Percentiles rank a stretch among this genome's conserved stretches.
Conservation (phyloP, 1,140 invertebrate species). For the Venustaconcha ellipsiformis region DNA sequence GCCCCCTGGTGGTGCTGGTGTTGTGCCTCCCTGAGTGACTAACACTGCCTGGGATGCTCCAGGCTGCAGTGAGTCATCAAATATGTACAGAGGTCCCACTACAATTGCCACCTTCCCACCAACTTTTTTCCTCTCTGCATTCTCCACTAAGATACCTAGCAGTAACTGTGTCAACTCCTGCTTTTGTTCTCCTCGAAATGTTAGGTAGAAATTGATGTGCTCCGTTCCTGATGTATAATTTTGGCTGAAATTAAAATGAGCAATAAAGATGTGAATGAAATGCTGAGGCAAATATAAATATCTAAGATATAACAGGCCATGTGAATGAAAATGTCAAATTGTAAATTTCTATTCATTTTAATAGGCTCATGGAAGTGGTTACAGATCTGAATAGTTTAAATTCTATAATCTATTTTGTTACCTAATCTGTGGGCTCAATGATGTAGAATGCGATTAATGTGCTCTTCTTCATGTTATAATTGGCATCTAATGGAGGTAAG, state of each 20-base stretch:
- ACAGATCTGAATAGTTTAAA: too few species aligned
- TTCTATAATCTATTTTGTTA: too few species aligned
- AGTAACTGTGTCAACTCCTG: slow-evolving; percentile 16
- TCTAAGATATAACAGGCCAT: too few species aligned
- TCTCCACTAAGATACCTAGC: slow-evolving; percentile 26
- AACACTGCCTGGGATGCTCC: slow-evolving; percentile 8
- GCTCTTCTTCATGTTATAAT: too few species aligned
- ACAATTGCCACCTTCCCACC: slow-evolving; percentile 19
- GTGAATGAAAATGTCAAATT: too few species aligned
- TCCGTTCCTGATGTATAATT: slow-evolving; percentile 5
- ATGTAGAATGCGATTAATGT: too few species aligned
- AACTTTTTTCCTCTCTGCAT: slow-evolving; percentile 23
- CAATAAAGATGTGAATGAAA: not conserved
- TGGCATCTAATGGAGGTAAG: too few species aligned
- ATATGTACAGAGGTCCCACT: slow-evolving; percentile 22
- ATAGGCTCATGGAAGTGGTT: too few species aligned
- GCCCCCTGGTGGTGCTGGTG: slow-evolving; percentile 11
- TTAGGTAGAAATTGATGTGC: slow-evolving; percentile 26
- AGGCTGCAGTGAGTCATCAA: slow-evolving; percentile 27
- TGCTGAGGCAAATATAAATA: too few species aligned
- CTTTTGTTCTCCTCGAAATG: slow-evolving; percentile 23
- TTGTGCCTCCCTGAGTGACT: slow-evolving; percentile 10
- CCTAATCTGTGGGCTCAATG: too few species aligned
- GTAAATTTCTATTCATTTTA: too few species aligned
- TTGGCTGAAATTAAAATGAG: slow-evolving; percentile 14